Conservation (phyloP, 2,888 invertebrate genomes). For the Drosophila borborema region DNA sequence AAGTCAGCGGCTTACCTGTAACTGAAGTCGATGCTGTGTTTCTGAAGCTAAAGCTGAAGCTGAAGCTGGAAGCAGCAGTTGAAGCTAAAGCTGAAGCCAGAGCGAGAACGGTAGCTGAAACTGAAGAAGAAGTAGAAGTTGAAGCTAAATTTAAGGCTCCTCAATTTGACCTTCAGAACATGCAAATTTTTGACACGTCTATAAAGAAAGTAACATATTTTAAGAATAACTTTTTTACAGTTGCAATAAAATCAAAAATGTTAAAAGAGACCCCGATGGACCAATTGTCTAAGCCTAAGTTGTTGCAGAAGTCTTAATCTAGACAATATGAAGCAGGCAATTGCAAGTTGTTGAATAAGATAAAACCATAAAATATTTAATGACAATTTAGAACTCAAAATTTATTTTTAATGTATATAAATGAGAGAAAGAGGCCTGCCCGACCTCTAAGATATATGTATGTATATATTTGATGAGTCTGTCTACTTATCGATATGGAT, state of each 20-base stretch:
- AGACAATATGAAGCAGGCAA: neutral
- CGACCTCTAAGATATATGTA: too few species aligned
- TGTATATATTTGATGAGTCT: neutral
- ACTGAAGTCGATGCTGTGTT: constrained; percentile 44
- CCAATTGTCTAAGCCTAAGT: neutral
- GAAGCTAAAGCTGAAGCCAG: constrained; percentile 30
- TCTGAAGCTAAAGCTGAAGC: constrained; percentile 23
- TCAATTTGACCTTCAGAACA: constrained; percentile 29
- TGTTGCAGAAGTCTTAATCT: neutral
- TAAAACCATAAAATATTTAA: too few species aligned
- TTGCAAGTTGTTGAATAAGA: too few species aligned
- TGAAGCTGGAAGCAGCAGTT: constrained; percentile 26
- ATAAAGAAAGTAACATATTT: constrained; percentile 69
- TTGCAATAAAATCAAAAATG: neutral
- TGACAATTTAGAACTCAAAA: too few species aligned
- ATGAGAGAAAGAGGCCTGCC: neutral
- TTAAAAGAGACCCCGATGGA: neutral
- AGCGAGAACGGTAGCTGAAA: constrained; percentile 13
- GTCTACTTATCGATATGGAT: too few species aligned
- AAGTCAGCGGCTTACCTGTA: constrained; percentile 61
- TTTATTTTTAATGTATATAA: neutral
- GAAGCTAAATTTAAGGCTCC: constrained; percentile 15
- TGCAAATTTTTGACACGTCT: constrained; percentile 53
- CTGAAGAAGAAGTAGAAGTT: constrained; percentile 36
- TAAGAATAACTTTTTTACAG: constrained; percentile 60